Evolutionary conservation across 2,888 invertebrate genomes (phyloP).

Genomic region (Phengaris arion): DNA sequence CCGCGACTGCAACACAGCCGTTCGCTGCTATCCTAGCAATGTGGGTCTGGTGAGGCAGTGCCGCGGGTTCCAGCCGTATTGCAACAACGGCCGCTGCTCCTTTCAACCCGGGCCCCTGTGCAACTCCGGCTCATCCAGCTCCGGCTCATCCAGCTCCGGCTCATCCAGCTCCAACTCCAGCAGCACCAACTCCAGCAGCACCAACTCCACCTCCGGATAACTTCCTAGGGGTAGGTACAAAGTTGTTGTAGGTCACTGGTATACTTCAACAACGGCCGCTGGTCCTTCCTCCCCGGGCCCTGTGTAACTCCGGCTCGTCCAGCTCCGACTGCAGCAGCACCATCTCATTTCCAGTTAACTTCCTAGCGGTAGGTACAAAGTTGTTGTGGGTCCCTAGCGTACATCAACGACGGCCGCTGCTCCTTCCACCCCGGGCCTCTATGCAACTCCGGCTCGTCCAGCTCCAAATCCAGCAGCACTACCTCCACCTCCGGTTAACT

Average conservation of each 20-base stretch:
- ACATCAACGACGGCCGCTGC: constrained; percentile 59
- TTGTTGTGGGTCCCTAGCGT: constrained; percentile 48
- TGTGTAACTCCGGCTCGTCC: too few species aligned
- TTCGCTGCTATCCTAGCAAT: constrained; percentile 49
- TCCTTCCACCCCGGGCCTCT: constrained; percentile 47
- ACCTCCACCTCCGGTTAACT: too few species aligned
- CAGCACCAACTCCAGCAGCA: neutral
- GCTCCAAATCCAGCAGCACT: too few species aligned
- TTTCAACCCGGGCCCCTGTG: constrained; percentile 41
- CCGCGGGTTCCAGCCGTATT: constrained; percentile 48
- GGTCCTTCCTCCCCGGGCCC: too few species aligned
- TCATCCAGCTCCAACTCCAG: neutral
- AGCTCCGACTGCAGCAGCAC: too few species aligned
- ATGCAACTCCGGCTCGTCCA: neutral
- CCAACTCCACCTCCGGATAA: neutral
- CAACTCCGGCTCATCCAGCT: neutral
- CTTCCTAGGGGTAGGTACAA: too few species aligned
- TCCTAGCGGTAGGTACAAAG: too few species aligned
- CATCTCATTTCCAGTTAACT: too few species aligned
- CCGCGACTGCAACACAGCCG: constrained; percentile 46
- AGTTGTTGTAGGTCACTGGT: too few species aligned
- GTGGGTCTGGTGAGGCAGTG: constrained; percentile 49
- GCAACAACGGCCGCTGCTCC: constrained; percentile 59
- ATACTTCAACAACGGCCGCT: too few species aligned
- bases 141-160: neutral